Evolutionary conservation across 2,797 vertebrate species (phyloP), one percentile per base, ranked within the genome.

Genomic region (Fringilla coelebs): DNA sequence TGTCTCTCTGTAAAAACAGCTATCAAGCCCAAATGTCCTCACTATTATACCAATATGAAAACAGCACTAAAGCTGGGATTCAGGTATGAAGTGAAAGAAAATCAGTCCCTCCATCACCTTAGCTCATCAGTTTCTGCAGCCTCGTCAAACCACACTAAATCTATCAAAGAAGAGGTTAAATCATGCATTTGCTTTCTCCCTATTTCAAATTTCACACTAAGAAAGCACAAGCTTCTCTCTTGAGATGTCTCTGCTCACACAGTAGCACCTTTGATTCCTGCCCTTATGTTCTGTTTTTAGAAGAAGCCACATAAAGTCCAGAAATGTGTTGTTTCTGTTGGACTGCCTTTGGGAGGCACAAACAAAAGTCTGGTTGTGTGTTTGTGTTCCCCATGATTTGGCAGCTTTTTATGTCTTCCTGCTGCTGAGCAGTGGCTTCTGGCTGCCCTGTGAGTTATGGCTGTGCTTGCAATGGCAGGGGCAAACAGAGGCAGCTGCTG

Each of bases 251-350:
- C 52, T 77, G 65, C 82, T 92, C 76, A 40, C 81, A 96, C 92
- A 96, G 79, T 90, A 91, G 78, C 91, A 92, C 82, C 88, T 95
- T 92, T 93, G 83, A 95, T 92, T 96, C 22, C 94, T 55, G 71
- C 73, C 83, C 63, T 84, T 72, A 58, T 17, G 48, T 86, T 86
- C 94, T 92, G 88, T 85, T 91, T 96, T 93, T 88, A 91, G 89
- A 90, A 72, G 90, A 83, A 85, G 72, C 88, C 90, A 62, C 92
- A 81, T 67, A 10, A 88, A 80, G 63, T 74, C 73, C 83, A 90
- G 76, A 88, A 91, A 84, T 48, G 32, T 70, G 78, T 85, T 94
- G 68, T 89, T 96, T 94, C 85, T 94, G 79, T 96, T 94, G 95
- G 94, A 82, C 85, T 63, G 92, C 75, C 60, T 79, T 86, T 84